phyloP scores from a whole-genome alignment of 2,888 invertebrate species.

The Amphiduros pacificus region DNA sequence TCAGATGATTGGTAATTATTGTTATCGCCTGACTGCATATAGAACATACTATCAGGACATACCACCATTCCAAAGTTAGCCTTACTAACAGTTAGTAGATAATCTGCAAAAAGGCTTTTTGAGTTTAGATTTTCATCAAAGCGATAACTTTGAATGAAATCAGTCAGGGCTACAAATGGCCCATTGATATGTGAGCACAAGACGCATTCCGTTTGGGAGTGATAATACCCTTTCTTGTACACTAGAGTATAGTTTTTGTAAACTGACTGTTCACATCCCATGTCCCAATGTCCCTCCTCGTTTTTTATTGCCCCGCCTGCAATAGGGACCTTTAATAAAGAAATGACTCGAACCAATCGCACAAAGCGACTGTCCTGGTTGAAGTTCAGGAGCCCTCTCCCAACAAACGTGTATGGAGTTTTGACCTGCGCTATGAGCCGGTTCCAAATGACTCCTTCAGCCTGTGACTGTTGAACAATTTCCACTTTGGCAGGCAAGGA shows the following conservation, averaged over 20 bases:
- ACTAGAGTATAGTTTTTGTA: conserved; percentile 42
- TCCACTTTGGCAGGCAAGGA: too few relatives aligned
- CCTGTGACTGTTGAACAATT: too few relatives aligned
- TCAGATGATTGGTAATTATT: not conserved
- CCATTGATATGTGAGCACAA: conserved; percentile 48
- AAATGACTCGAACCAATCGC: conserved; percentile 42
- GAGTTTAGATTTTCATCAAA: conserved; percentile 31
- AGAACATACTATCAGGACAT: conserved; percentile 54
- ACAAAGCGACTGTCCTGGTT: conserved; percentile 38
- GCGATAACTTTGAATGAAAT: conserved; percentile 25
- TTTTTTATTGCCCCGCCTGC: conserved; percentile 42
- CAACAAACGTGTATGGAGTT: conserved; percentile 45
- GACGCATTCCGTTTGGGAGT: conserved; percentile 46
- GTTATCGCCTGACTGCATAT: conserved; percentile 22
- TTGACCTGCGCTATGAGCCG: conserved; percentile 28
- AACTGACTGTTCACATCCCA: conserved; percentile 43
- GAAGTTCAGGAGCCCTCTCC: conserved; percentile 36
- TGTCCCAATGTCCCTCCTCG: conserved; percentile 41
- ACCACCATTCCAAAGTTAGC: conserved; percentile 30
- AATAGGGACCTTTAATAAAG: conserved; percentile 31
- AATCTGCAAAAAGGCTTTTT: conserved; percentile 42
- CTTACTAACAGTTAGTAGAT: conserved; percentile 40
- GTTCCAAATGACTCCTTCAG: conserved; percentile 40
- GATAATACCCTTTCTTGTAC: conserved; percentile 43
- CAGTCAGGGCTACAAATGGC: conserved; percentile 42